Evolutionary conservation across 2,797 vertebrate species (phyloP).

Genomic region (Cryptoprocta ferox): DNA sequence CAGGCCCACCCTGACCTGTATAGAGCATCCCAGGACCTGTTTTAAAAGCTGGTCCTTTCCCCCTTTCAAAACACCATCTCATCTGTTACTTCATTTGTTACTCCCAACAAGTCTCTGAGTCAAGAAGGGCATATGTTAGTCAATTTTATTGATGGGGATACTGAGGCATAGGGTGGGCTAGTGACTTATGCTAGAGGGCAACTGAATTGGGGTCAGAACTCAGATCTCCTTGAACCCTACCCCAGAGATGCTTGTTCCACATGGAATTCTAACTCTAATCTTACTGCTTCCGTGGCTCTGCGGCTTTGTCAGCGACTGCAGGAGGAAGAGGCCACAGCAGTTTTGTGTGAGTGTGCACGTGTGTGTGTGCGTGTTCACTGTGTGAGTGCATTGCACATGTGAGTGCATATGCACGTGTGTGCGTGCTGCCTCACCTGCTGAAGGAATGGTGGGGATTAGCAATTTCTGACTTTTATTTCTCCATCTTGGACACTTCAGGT

Average conservation of each 20-base stretch:
- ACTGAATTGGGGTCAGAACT: background rate
- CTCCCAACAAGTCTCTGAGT: background rate
- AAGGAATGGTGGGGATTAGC: background rate
- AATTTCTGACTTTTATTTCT: slow-evolving; percentile 60
- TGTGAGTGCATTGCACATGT: background rate
- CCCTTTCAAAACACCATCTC: background rate
- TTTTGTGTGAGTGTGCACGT: background rate
- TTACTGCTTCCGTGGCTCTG: background rate
- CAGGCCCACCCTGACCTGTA: accelerated
- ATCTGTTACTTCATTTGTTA: background rate
- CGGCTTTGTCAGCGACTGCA: accelerated
- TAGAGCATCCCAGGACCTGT: background rate
- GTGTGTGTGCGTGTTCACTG: background rate
- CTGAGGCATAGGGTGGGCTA: background rate
- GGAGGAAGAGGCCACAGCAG: background rate
- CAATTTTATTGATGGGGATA: background rate
- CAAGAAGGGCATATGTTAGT: background rate
- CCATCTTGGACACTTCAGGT: slow-evolving; percentile 86
- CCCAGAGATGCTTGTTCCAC: background rate
- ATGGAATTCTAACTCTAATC: background rate
- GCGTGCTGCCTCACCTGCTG: background rate
- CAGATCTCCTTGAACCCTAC: background rate
- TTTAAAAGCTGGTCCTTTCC: background rate
- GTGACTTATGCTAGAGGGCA: background rate
- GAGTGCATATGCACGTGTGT: background rate